Base-by-base conservation (phyloP, 2,797 vertebrate species). In the Leptoclinus maculatus region DNA sequence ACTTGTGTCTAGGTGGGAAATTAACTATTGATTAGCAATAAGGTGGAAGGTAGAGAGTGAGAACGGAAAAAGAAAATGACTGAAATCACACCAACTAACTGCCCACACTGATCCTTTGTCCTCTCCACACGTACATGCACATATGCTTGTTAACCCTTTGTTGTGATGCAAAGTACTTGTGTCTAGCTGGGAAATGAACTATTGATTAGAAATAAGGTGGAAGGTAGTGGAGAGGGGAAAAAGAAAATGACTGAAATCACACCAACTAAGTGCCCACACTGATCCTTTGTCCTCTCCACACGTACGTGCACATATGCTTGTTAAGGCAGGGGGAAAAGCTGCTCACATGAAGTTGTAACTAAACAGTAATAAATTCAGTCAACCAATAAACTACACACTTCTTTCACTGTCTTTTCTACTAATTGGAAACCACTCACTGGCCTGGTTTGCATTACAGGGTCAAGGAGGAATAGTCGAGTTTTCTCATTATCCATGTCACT, bases 21-120 rank as follows among this genome's bases (percentile, higher is more conserved):
- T 93, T 34, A 92, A 90, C 83, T 93, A 93, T 93, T 83, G 91
- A 93, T 93, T 91, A 74, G 70, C 84, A 84, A 84, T 49, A 73
- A 78, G 67, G 38, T 66, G 39, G 64, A 56, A 45, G 21, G 57
- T n/a, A 65, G 60, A 47, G 29, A 76, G 56, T 51, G 17, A 41
- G n/a, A n/a, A n/a, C n/a, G n/a, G n/a, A n/a, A 8, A 45, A 74
- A 79, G 2, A 66, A 41, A 60, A 9, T 63, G 74, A 83, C n/a
- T 57, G 39, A 75, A 85, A 84, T 76, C 74, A 25, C 71, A 83
- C 27, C 66, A 71, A 74, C 62, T 17, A 54, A 49, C 45, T 45
- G 2, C 68, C 68, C 54, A 81, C 66, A 29, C 57, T 32, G 53
- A 58, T 71, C 41, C 59, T 80, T 76, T 67, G 66, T 74, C 71